phyloP scores from a whole-genome alignment of 1,140 invertebrate genomes.

The Drosophila navojoa region DNA sequence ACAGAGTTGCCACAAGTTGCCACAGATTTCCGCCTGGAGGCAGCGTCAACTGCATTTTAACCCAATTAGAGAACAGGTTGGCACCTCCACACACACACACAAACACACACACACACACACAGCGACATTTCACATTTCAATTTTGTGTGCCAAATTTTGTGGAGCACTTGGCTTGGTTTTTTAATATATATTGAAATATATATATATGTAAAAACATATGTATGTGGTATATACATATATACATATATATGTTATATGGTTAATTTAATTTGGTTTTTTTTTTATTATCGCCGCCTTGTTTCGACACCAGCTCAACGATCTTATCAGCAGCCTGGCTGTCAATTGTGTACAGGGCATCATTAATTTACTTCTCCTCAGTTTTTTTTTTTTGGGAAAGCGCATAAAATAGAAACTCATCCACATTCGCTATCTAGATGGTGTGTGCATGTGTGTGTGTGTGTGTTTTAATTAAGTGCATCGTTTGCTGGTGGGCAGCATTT shows the following conservation, averaged over 20 bases:
- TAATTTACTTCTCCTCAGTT: conserved; percentile 37
- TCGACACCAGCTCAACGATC: conserved; percentile 46
- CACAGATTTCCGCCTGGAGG: conserved; percentile 69
- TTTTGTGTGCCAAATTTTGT: conserved; percentile 63
- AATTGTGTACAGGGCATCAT: conserved; percentile 50
- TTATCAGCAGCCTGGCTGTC: conserved; percentile 40
- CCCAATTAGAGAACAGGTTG: conserved; percentile 80
- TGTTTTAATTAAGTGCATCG: conserved; percentile 59
- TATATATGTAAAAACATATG: conserved; percentile 4
- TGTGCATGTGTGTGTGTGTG: conserved; percentile 22
- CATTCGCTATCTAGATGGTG: conserved; percentile 29
- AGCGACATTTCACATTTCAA: conserved; percentile 59
- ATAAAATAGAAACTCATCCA: conserved; percentile 55
- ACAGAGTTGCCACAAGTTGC: conserved; percentile 42
- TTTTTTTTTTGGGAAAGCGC: conserved; percentile 41
- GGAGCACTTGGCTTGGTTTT: conserved; percentile 43
- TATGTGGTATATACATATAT: conserved; percentile 10
- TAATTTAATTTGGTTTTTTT: background rate
- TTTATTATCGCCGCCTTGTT: conserved; percentile 46
- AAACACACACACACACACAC: conserved; percentile 22
- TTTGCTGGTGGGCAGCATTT: conserved; percentile 52
- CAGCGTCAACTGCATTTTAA: conserved; percentile 70
- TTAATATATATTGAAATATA: background rate
- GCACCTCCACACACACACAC: conserved; percentile 57
- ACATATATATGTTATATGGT: background rate